These are phyloP conservation scores for Fopius arisanus DNA, from an alignment of 1,140 invertebrate species.

Conservation along the genomic window DNA sequence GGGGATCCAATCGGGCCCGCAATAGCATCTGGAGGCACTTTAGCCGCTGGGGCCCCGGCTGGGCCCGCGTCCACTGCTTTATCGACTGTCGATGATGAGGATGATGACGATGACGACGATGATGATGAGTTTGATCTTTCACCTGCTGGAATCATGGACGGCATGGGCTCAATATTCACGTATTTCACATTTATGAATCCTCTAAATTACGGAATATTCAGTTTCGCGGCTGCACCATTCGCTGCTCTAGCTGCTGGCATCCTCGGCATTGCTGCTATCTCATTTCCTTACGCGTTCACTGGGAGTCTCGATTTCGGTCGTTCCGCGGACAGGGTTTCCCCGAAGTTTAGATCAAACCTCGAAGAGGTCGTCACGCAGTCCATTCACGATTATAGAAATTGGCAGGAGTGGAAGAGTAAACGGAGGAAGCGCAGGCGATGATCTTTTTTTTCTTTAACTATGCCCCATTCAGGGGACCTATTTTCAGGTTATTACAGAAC, in stretches of 20 bases:
- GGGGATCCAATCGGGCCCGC: neutral
- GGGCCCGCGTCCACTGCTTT: slow-evolving; percentile 23
- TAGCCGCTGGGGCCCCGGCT: neutral
- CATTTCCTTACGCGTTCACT: slow-evolving; percentile 59
- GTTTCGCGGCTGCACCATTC: slow-evolving; percentile 56
- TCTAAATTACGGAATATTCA: slow-evolving; percentile 58
- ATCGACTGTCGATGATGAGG: slow-evolving; percentile 44
- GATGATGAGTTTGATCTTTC: slow-evolving; percentile 48
- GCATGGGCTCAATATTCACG: slow-evolving; percentile 49
- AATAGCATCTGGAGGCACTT: neutral
- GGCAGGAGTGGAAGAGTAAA: slow-evolving; percentile 55
- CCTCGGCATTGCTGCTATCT: slow-evolving; percentile 52
- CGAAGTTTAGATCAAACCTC: slow-evolving; percentile 41
- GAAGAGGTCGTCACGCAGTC: slow-evolving; percentile 49
- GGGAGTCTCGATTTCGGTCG: slow-evolving; percentile 48
- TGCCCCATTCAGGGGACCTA: neutral
- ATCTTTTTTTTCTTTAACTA: slow-evolving; percentile 24
- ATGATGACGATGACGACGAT: slow-evolving; percentile 54
- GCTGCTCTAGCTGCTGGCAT: slow-evolving; percentile 58
- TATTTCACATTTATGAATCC: slow-evolving; percentile 58
- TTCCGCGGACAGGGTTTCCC: slow-evolving; percentile 29
- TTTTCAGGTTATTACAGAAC: neutral
- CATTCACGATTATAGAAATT: slow-evolving; percentile 46
- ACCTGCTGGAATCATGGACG: slow-evolving; percentile 46
- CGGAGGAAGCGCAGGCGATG: slow-evolving; percentile 51